Base-by-base conservation (phyloP, 2,113 vertebrate species). In the Halcyon malimbica region DNA sequence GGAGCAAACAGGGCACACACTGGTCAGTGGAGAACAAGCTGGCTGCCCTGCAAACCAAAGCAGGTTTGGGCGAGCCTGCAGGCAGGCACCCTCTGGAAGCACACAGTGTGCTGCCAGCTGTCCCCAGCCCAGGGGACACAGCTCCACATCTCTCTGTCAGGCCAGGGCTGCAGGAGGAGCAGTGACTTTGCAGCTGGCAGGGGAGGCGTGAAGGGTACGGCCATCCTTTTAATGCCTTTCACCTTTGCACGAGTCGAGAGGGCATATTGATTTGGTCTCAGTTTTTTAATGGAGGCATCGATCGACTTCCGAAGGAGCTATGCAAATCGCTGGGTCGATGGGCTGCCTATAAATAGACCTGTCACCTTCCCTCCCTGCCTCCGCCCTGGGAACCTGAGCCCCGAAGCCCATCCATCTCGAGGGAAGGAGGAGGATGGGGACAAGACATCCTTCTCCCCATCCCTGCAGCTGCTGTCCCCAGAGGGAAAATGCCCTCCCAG, bases 231-330 rank as follows among this genome's bases (percentile, higher is more conserved):
- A 96, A 97, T 90, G 96, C 83, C 92, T 96, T 97, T 97, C 97
- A 97, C 97, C 97, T 98, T 97, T 97, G 97, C 87, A 90, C 13
- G 1, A 96, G 96, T 97, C 80, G 96, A 98, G 97, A 97, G 97
- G 98, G 98, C 96, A 46, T 98, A 98, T 98, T 98, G 98, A 98
- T 98, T 98, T 98, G 98, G 98, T 97, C 97, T 91, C 98, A 96
- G 94, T 97, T 98, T 98, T 98, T 98, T 98, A 98, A 99, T 97
- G 97, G 98, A 98, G 97, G 97, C 98, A 98, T 98, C 97, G 98
- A 97, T 98, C 93, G 96, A 98, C 97, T 98, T 98, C 97, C 96
- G 96, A 97, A 97, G 96, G 95, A 98, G 97, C 98, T 97, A 98
- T 98, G 98, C 98, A 98, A 98, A 98, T 98, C 87, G 20, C 94